These are phyloP conservation scores for Austrolebias charrua DNA, from an alignment of 2,797 vertebrate species.

Conservation along the genomic window DNA sequence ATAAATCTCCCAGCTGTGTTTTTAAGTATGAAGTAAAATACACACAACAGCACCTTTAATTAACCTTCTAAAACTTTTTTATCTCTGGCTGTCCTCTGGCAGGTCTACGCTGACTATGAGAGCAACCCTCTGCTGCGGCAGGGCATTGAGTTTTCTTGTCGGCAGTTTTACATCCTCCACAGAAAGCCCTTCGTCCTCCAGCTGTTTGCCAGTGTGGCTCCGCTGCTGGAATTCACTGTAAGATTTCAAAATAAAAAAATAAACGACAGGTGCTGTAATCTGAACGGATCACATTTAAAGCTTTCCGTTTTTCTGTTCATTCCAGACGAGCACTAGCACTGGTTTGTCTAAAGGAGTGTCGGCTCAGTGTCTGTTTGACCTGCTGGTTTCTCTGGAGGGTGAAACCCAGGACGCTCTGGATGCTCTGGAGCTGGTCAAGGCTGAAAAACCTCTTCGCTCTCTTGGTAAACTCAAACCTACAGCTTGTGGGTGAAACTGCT, in stretches of 20 bases:
- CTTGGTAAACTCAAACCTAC: constrained; percentile 80
- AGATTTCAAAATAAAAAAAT: constrained; percentile 47
- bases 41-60: too few relatives aligned
- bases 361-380: constrained; percentile 95
- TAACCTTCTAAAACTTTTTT: not conserved
- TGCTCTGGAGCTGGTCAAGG: constrained; percentile 94
- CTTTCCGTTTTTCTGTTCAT: not conserved
- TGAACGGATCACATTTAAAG: not conserved
- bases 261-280: too few relatives aligned
- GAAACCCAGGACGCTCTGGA: constrained; percentile 93
- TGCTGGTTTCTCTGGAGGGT: constrained; percentile 93
- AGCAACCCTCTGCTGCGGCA: constrained; percentile 93
- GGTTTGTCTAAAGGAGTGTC: constrained; percentile 93
- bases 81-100: not conserved
- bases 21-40: too few relatives aligned
- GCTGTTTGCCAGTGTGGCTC: constrained; percentile 96
- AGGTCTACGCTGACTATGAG: constrained; percentile 97
- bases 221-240: constrained; percentile 95
- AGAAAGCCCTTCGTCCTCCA: constrained; percentile 96
- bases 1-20: too few relatives aligned
- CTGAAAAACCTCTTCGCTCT: constrained; percentile 95
- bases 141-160: constrained; percentile 95
- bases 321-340: constrained; percentile 81
- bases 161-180: constrained; percentile 96
- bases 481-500: not conserved